Evolutionary conservation across 2,113 vertebrate species (phyloP).

Genomic region (Propithecus coquereli): DNA sequence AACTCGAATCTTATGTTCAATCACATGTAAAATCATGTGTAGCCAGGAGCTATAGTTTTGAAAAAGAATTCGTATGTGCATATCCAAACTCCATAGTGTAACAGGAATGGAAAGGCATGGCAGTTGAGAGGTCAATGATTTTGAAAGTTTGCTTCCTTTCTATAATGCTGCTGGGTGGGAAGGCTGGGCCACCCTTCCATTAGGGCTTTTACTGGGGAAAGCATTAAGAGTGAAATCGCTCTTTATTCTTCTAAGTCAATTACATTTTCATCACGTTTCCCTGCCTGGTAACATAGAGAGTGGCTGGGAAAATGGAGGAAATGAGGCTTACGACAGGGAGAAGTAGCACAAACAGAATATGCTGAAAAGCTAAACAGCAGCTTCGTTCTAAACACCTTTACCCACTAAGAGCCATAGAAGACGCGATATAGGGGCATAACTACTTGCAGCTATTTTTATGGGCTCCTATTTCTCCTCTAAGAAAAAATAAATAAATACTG

Average conservation of each 20-base stretch:
- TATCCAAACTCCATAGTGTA: background rate
- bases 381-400: background rate
- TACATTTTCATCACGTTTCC: background rate
- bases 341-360: background rate
- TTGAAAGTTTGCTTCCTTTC: background rate
- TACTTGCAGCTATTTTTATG: background rate
- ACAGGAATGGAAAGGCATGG: background rate
- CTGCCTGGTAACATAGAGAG: background rate
- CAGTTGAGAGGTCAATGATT: background rate
- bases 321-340: background rate
- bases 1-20: background rate
- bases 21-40: background rate
- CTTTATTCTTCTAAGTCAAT: conserved; percentile 16
- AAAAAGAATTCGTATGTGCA: background rate
- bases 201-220: background rate
- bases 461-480: background rate
- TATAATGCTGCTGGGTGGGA: background rate
- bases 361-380: background rate
- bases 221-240: background rate
- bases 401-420: background rate
- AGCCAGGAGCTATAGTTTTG: background rate
- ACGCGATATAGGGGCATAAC: background rate
- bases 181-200: background rate
- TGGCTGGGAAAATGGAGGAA: background rate
- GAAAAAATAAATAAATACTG: background rate